Evolutionary conservation across 2,113 vertebrate species (phyloP), one percentile per base, ranked within the genome.

Genomic region (Myotis davidii): DNA sequence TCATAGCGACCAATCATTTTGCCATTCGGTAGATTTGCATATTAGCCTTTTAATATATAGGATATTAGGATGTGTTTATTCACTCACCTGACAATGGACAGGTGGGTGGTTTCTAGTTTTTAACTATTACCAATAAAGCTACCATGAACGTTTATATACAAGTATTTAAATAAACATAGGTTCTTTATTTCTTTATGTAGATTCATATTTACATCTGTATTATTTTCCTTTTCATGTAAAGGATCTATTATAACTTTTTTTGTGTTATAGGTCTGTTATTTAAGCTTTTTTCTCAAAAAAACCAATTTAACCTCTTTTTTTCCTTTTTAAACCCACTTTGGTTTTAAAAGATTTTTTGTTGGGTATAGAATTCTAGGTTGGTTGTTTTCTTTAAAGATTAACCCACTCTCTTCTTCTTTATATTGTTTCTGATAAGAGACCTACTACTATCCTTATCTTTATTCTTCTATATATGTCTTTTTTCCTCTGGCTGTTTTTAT

Each of bases 121-220:
- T 94, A 77, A 34, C 17, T 69, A 20, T 94, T 92, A 67, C 18
- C 85, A 67, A 89, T 45, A 94, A 89, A 74, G 12, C 12, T 83
- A 64, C 25, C 78, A 21, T 84, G 56, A 84, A 92, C 20, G 90
- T 52, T 89, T 69, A 87, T 52, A 70, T 29, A 21, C 25, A 86
- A 74, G 20, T 88, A 67, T 94, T 88, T 90, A 21, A 84, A 64
- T 90, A n/a, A 14, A 70, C n/a, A 64, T 18, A 61, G 50, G 25
- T 16, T 69, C 32, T 70, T 95, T 74, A 59, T 82, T 93, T 88
- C 27, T 94, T 89, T 87, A n/a, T 94, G 29, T 73, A 92, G 50
- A 88, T 70, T 61, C 27, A 16, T 76, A 83, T 93, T 88, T 81
- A 3, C 23, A 69, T 37, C 27, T 92, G 11, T 83, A 59, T 88